Evolutionary conservation across 1,140 invertebrate species (phyloP).

Genomic region (Drosophila nasuta): DNA sequence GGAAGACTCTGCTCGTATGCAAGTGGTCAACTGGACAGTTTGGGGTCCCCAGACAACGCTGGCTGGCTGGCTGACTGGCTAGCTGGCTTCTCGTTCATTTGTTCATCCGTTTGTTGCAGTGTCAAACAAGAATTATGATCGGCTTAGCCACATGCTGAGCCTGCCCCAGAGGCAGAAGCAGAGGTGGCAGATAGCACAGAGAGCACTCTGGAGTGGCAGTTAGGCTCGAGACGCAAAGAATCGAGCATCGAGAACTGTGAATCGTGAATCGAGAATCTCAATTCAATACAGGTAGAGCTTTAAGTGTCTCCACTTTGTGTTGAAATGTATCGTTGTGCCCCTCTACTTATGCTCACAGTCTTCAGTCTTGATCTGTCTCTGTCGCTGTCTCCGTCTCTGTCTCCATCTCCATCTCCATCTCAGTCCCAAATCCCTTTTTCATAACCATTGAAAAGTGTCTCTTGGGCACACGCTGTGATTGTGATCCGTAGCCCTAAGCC

Average conservation of each 20-base stretch:
- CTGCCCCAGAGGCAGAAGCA: conserved; percentile 15
- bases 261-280: conserved; percentile 39
- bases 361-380: conserved; percentile 8
- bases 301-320: conserved; percentile 83
- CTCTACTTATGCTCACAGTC: conserved; percentile 43
- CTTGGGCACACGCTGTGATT: conserved; percentile 75
- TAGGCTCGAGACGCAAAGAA: conserved; percentile 32
- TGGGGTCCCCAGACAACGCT: conserved; percentile 22
- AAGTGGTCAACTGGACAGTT: conserved; percentile 37
- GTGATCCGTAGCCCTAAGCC: conserved; percentile 75
- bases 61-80: background rate
- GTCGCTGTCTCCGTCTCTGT: background rate
- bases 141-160: conserved; percentile 85
- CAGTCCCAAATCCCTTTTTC: conserved; percentile 30
- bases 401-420: conserved; percentile 1
- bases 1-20: conserved; percentile 4
- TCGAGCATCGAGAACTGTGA: conserved; percentile 32
- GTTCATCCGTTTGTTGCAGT: conserved; percentile 82
- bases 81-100: conserved; percentile 77
- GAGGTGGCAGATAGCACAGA: background rate
- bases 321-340: conserved; percentile 76
- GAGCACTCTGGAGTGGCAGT: conserved; percentile 44
- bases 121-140: conserved; percentile 85
- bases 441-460: conserved; percentile 80
- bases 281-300: conserved; percentile 82